A percentile compares a stretch with the other conserved stretches of the same genome.
phyloP scores from a whole-genome alignment of 2,888 invertebrate genomes.

The Orthosia gothica region DNA sequence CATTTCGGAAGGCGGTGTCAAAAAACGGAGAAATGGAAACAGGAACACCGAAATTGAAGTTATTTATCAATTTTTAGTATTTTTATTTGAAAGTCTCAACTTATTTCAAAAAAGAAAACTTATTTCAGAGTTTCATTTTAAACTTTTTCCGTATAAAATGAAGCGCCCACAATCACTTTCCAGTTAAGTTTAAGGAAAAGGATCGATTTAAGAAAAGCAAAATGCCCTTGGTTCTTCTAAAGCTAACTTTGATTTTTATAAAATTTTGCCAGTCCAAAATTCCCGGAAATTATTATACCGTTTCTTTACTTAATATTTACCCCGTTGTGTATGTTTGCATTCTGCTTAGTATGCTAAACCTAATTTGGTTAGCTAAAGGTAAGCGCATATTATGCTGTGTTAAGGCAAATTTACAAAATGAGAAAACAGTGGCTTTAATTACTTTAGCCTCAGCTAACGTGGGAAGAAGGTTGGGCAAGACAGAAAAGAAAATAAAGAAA shows the following conservation, averaged over 20 bases:
- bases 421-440: neutral
- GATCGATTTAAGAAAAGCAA: neutral
- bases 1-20: no score
- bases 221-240: neutral
- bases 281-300: neutral
- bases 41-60: no score
- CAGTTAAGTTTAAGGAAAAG: neutral
- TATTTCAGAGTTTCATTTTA: neutral
- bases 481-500: no score
- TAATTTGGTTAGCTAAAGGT: conserved; percentile 46
- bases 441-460: no score
- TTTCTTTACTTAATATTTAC: conserved; percentile 24
- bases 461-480: no score
- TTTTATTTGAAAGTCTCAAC: no score
- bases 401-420: neutral
- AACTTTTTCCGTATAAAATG: neutral
- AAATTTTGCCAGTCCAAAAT: neutral
- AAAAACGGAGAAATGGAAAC: no score
- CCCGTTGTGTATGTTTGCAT: conserved; percentile 23
- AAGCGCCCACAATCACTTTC: neutral
- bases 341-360: conserved; percentile 16
- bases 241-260: neutral
- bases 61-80: no score
- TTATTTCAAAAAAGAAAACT: no score
- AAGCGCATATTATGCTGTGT: neutral